Evolutionary conservation across 2,113 vertebrate species (phyloP).

Genomic region (human (Homo sapiens)): DNA sequence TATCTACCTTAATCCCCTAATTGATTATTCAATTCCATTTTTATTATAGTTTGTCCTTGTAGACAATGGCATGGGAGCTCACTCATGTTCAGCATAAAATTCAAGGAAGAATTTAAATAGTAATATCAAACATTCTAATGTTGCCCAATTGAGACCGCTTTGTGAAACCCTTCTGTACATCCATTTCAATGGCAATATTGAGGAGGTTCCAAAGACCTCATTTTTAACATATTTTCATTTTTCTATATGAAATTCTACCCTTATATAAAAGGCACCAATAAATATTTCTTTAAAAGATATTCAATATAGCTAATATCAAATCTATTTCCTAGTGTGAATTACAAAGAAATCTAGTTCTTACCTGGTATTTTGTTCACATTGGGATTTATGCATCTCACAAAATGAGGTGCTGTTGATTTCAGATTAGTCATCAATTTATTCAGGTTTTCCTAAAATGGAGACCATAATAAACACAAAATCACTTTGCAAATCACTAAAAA

Average conservation of each 20-base stretch:
- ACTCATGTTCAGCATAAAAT: slow-evolving; percentile 31
- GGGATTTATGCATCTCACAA: slow-evolving; percentile 51
- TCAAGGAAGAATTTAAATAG: slow-evolving; percentile 9
- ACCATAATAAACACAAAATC: slow-evolving; percentile 38
- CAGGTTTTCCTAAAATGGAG: slow-evolving; percentile 56
- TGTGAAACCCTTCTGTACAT: slow-evolving; percentile 8
- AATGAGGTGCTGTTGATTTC: slow-evolving; percentile 63
- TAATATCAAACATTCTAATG: background rate
- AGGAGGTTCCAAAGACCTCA: background rate
- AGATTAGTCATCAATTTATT: slow-evolving; percentile 61
- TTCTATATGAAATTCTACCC: background rate
- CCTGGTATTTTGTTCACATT: slow-evolving; percentile 32
- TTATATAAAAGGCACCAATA: slow-evolving; percentile 13
- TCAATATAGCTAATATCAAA: slow-evolving; percentile 36
- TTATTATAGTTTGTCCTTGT: background rate
- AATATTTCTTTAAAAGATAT: slow-evolving; percentile 19
- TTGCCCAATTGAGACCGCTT: background rate
- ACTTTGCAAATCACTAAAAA: slow-evolving; percentile 55
- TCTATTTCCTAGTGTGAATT: background rate
- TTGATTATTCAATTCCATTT: background rate
- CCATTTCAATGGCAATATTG: slow-evolving; percentile 21
- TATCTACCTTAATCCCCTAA: background rate
- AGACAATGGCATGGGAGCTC: background rate
- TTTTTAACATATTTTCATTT: slow-evolving; percentile 29
- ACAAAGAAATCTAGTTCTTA: slow-evolving; percentile 39